Conservation (phyloP, 2,888 invertebrate genomes). For the Oegoconia quadripuncta region DNA sequence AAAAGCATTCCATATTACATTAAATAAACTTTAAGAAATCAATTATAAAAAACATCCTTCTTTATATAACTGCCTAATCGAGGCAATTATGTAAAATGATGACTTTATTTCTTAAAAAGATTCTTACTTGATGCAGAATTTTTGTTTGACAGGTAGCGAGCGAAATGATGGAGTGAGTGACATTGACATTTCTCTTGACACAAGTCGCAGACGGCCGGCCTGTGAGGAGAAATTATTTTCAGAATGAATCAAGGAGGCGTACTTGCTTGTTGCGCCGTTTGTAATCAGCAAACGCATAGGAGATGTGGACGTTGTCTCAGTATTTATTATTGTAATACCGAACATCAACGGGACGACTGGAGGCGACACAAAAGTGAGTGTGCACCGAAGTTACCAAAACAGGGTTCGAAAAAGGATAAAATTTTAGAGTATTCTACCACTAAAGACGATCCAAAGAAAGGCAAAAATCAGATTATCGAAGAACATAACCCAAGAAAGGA, state of each 20-base stretch:
- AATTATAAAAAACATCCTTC: too few relatives aligned
- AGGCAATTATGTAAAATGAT: too few relatives aligned
- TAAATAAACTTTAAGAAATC: too few relatives aligned
- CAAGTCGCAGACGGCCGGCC: constrained; percentile 49
- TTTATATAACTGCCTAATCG: too few relatives aligned
- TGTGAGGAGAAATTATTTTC: constrained; percentile 41
- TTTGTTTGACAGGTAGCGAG: not conserved
- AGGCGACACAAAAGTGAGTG: constrained; percentile 84
- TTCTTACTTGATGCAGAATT: not conserved
- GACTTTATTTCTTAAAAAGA: too few relatives aligned
- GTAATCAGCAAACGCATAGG: constrained; percentile 81
- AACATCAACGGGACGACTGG: constrained; percentile 90
- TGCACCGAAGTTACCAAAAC: constrained; percentile 61
- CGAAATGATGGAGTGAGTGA: too few relatives aligned
- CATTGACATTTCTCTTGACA: constrained; percentile 45
- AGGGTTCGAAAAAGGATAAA: constrained; percentile 45
- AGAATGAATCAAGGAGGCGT: constrained; percentile 73
- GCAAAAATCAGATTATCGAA: constrained; percentile 31
- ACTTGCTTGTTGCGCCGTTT: constrained; percentile 78
- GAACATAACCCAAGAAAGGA: constrained; percentile 27
- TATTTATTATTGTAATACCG: constrained; percentile 87
- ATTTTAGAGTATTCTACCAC: constrained; percentile 38
- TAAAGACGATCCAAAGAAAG: constrained; percentile 41
- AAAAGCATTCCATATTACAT: too few relatives aligned
- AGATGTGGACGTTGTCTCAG: constrained; percentile 87